Percentiles rank a stretch among this genome's conserved stretches.
phyloP scores from a whole-genome alignment of 1,140 invertebrate species.

The Belonocnema kinseyi region DNA sequence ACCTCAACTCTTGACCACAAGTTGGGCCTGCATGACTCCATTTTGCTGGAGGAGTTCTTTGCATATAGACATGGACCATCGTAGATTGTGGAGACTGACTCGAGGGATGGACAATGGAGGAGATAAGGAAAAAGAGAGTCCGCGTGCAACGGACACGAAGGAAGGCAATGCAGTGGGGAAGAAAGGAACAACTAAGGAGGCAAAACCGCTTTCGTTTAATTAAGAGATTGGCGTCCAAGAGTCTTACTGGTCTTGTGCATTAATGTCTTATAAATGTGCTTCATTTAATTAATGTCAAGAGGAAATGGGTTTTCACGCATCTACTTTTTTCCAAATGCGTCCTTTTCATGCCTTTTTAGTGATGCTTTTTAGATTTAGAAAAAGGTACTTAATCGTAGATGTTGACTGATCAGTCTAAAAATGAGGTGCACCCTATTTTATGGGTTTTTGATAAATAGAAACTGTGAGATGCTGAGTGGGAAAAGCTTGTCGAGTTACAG shows the following conservation, averaged over 20 bases:
- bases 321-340: not conserved
- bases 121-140: not conserved
- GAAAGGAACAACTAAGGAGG: not conserved
- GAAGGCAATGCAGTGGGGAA: not conserved
- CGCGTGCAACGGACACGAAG: not conserved
- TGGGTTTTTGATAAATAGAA: too few species aligned
- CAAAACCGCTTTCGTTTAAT: constrained; percentile 4
- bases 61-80: not conserved
- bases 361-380: too few species aligned
- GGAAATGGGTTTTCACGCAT: not conserved
- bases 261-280: not conserved
- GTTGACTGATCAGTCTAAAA: too few species aligned
- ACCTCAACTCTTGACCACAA: constrained; percentile 52
- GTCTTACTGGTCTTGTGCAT: not conserved
- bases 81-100: too few species aligned
- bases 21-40: constrained; percentile 53
- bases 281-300: not conserved
- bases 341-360: too few species aligned
- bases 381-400: too few species aligned
- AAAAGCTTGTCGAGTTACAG: too few species aligned
- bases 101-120: not conserved
- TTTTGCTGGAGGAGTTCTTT: not conserved
- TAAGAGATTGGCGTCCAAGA: not conserved
- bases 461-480: too few species aligned
- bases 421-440: too few species aligned